Base-by-base conservation (phyloP, 2,113 vertebrate species). In the Coryphaenoides rupestris region DNA sequence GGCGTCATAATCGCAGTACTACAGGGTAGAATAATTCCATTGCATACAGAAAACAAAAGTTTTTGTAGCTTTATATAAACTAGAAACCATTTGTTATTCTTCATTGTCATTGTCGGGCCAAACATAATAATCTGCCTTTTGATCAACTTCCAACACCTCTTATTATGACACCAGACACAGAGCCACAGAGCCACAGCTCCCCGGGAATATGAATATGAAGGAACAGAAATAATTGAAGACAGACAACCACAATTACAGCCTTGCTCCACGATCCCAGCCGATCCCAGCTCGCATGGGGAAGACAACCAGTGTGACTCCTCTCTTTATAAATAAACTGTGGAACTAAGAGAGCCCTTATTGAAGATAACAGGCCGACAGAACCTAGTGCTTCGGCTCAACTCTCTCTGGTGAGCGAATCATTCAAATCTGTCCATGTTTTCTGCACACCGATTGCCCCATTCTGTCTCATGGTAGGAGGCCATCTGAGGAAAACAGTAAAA, bases 221-320 rank as follows among this genome's bases (percentile, higher is more conserved):
- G 66, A 56, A 67, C 63, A 60, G 65, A 57, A 60, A 71, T 58
- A 74, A 66, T 60, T 80, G 75, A 74, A 80, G 72, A 19, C 68
- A 68, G 58, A 78, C 57, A 59, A 66, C 68, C 58, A 66, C 70
- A 84, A 85, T 86, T 82, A 82, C 66, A 72, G 78, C 66, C 55
- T 72, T 60, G 55, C 56, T 76, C 65, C 55, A 56, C 60, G 61
- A 80, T 78, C 70, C 70, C 76, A 83, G 68, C 68, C 58, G 55
- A 17, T 59, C 62, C n/a, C n/a, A n/a, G n/a, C 60, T 75, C 49
- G 63, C 50, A 71, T 68, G 19, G 62, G 47, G 65, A 63, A 82
- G 58, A 74, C 69, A 78, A 74, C 22, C 55, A 82, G 69, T 57
- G 33, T 40, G 33, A 67, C 74, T 76, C 63, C 67, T 61, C 58